phyloP scores from a whole-genome alignment of 2,888 invertebrate species.

The Allophyes oxyacanthae region DNA sequence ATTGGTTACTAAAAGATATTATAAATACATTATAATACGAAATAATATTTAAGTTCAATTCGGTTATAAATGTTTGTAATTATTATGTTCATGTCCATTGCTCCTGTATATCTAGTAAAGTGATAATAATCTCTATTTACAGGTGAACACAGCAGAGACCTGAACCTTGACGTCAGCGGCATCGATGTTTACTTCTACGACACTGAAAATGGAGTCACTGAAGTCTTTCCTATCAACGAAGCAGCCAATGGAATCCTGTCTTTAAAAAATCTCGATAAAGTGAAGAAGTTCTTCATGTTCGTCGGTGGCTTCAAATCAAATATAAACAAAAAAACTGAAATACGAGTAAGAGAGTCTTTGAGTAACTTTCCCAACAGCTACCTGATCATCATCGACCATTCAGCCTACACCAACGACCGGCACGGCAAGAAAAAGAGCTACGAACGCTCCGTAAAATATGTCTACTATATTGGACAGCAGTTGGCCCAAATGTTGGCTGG shows the following conservation, averaged over 20 bases:
- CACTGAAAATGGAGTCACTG: constrained; percentile 19
- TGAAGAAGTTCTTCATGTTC: constrained; percentile 17
- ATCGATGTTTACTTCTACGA: constrained; percentile 41
- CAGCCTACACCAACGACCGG: constrained; percentile 75
- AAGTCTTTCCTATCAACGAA: constrained; percentile 24
- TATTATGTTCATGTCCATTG: too few relatives aligned
- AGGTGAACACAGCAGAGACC: constrained; percentile 30
- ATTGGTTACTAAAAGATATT: too few relatives aligned
- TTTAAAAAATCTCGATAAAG: not conserved
- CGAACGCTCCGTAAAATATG: constrained; percentile 76
- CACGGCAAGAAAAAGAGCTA: constrained; percentile 74
- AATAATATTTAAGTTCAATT: too few relatives aligned
- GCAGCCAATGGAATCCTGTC: constrained; percentile 26
- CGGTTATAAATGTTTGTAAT: too few relatives aligned
- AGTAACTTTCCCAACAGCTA: constrained; percentile 74
- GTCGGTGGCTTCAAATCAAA: constrained; percentile 25
- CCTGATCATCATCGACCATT: constrained; percentile 80
- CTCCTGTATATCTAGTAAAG: too few relatives aligned
- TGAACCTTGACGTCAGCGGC: constrained; percentile 36
- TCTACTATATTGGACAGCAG: constrained; percentile 78
- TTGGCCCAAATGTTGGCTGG: constrained; percentile 70
- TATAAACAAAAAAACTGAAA: constrained; percentile 75
- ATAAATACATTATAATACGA: too few relatives aligned
- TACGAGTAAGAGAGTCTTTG: constrained; percentile 73
- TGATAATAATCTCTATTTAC: not conserved